Evolutionary conservation across 92 coral and sea anemone genomes (phyloP).

Genomic region (Porites rus): DNA sequence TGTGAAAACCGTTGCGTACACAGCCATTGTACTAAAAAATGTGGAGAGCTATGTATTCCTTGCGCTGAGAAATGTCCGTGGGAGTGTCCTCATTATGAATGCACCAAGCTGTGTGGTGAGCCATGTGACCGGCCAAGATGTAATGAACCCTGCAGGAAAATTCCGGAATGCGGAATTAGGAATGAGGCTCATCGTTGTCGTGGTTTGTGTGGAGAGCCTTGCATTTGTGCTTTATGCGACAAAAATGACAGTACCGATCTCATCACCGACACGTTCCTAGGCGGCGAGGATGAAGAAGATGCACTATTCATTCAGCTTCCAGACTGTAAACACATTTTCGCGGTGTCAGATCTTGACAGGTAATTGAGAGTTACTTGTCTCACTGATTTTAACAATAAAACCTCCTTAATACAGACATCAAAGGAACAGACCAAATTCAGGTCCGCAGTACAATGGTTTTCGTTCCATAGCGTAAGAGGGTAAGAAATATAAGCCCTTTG

Average conservation of each 20-base stretch:
- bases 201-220: constrained; percentile 80
- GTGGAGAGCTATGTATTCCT: constrained; percentile 73
- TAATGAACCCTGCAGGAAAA: constrained; percentile 67
- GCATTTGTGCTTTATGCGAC: constrained; percentile 77
- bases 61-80: constrained; percentile 73
- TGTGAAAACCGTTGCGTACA: constrained; percentile 72
- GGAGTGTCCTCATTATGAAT: constrained; percentile 76
- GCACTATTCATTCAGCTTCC: constrained; percentile 76
- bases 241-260: constrained; percentile 39
- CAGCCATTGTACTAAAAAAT: constrained; percentile 39
- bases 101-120: constrained; percentile 70
- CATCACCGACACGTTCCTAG: constrained; percentile 61
- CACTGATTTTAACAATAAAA: no score
- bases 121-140: constrained; percentile 81
- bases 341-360: constrained; percentile 75
- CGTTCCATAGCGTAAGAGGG: no score
- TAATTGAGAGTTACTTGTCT: not conserved
- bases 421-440: no score
- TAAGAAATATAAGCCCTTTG: no score
- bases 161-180: constrained; percentile 28
- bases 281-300: constrained; percentile 77
- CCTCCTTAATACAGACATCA: no score
- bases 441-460: no score
- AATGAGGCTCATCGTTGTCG: constrained; percentile 60
- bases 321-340: constrained; percentile 89